Base-by-base conservation (phyloP, 2,113 vertebrate genomes). In the Saguinus imperator region DNA sequence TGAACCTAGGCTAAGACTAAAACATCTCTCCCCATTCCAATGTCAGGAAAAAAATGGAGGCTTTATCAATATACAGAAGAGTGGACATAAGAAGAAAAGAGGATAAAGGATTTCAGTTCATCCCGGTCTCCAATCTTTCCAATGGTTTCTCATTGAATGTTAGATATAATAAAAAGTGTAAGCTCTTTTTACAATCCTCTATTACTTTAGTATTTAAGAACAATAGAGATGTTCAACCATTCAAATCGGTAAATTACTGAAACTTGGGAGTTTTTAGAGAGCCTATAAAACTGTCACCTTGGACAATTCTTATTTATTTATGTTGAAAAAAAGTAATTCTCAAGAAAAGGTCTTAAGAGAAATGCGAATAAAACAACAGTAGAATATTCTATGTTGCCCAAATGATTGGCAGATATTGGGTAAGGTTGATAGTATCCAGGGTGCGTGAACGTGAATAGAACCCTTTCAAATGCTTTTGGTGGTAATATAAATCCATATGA, bases 131-230 rank as follows among this genome's bases (percentile, higher is more conserved):
- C 7, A 58, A 20, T 4, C 16, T 68, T 91, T 37, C 25, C 35
- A 50, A 8, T n/a, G 80, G 83, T 45, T 66, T 87, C 91, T 90
- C 64, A 81, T 61, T 75, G 93, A 75, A 75, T 82, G 16, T 21
- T 82, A 79, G 50, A 35, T 35, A 5, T 6, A 43, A 57, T 80
- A 83, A 73, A 80, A 94, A 93, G 8, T 4, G 0, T 43, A 80
- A 87, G 76, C 45, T 95, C 58, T 90, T 89, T 91, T 58, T 80
- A 88, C 13, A 92, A 79, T 57, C 18, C 52, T 61, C 27, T 25
- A 86, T 76, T 61, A 72, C 35, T 77, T 94, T 16, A 83, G n/a
- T 81, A 94, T 96, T 87, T 94, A 88, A 80, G 83, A 92, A 70
- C 32, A 87, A 87, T 52, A 84, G 86, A 87, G 58, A 13, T 93